phyloP scores from a whole-genome alignment of 2,113 vertebrate species.

The Datnioides undecimradiatus region DNA sequence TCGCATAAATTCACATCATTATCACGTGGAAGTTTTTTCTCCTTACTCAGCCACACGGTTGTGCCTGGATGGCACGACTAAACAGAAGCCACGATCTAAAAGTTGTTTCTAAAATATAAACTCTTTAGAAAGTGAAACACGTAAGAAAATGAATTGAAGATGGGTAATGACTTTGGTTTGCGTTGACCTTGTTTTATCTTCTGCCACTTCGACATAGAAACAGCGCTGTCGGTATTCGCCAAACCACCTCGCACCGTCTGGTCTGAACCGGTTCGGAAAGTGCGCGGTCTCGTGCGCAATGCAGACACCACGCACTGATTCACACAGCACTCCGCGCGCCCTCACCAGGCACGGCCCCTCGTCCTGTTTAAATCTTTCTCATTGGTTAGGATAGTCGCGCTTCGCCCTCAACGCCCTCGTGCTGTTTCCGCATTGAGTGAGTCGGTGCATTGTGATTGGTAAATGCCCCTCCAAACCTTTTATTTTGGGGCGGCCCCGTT shows the following conservation, averaged over 20 bases:
- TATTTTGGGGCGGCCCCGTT: slow-evolving; percentile 70
- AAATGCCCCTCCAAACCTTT: slow-evolving; percentile 15
- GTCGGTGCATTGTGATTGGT: slow-evolving; percentile 67
- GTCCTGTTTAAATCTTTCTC: neutral
- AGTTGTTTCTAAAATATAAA: neutral
- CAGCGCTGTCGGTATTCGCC: slow-evolving; percentile 63
- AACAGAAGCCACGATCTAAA: neutral
- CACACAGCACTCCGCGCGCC: slow-evolving; percentile 60
- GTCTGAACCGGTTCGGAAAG: slow-evolving; percentile 87
- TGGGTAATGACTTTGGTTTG: neutral
- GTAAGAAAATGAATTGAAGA: neutral
- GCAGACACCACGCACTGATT: slow-evolving; percentile 69
- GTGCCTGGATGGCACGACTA: neutral
- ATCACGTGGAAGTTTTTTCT: slow-evolving; percentile 25
- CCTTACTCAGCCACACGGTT: neutral
- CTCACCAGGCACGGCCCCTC: slow-evolving; percentile 14
- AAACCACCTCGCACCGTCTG: slow-evolving; percentile 78
- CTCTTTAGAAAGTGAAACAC: neutral
- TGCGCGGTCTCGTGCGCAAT: slow-evolving; percentile 75
- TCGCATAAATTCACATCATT: slow-evolving; percentile 35
- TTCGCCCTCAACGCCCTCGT: slow-evolving; percentile 46
- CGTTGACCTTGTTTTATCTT: slow-evolving; percentile 50
- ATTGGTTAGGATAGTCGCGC: slow-evolving; percentile 57
- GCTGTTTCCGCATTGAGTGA: slow-evolving; percentile 39
- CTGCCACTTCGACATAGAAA: slow-evolving; percentile 68